Evolutionary conservation across 1,140 invertebrate genomes (phyloP).

Genomic region (Diabrotica virgifera): DNA sequence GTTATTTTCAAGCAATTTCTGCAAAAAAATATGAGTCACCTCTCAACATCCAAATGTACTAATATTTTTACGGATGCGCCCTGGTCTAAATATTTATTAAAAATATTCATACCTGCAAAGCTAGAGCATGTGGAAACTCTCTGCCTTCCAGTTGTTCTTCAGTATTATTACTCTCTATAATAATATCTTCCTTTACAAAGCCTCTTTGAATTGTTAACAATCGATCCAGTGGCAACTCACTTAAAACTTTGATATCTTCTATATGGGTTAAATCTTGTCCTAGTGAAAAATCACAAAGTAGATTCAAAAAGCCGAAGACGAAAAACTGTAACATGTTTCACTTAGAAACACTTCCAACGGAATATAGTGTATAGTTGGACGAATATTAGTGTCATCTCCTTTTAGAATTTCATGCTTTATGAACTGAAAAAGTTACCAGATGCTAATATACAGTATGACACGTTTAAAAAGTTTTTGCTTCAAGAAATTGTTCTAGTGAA

Average conservation of each 20-base stretch:
- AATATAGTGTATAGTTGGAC: constrained; percentile 3
- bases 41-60: too few species aligned
- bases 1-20: too few species aligned
- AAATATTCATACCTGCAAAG: constrained; percentile 24
- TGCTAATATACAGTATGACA: not conserved
- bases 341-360: not conserved
- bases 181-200: constrained; percentile 26
- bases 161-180: constrained; percentile 10
- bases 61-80: not conserved
- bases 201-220: constrained; percentile 52
- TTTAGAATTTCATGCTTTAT: not conserved
- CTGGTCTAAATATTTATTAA: too few species aligned
- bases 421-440: not conserved
- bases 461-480: too few species aligned
- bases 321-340: constrained; percentile 8
- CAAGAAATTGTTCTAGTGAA: too few species aligned
- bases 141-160: constrained; percentile 13
- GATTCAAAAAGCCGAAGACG: not conserved
- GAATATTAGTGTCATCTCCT: constrained; percentile 7
- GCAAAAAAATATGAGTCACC: too few species aligned
- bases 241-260: constrained; percentile 51
- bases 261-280: constrained; percentile 21
- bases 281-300: constrained; percentile 12
- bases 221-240: constrained; percentile 53
- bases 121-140: constrained; percentile 29